Conservation (phyloP, 2,113 vertebrate species). For the Peromyscus maniculatus region DNA sequence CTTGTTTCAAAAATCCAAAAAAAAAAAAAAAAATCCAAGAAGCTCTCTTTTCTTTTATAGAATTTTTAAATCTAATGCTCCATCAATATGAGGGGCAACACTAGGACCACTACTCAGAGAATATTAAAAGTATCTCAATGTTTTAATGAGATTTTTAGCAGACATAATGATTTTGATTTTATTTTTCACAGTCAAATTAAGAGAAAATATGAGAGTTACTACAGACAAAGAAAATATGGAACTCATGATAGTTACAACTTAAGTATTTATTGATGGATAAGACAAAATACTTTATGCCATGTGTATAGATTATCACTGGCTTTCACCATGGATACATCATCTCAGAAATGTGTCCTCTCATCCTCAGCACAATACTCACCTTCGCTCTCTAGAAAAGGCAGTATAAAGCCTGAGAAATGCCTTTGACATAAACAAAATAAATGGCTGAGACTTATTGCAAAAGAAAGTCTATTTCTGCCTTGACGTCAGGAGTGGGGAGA, state of each 20-base stretch:
- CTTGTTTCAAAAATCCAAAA: no score
- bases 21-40: neutral
- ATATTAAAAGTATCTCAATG: slow-evolving; percentile 14
- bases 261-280: slow-evolving; percentile 56
- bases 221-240: neutral
- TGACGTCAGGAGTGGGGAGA: no score
- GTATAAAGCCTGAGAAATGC: neutral
- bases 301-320: neutral
- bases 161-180: slow-evolving; percentile 31
- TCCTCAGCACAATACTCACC: neutral
- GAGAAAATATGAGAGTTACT: slow-evolving; percentile 41
- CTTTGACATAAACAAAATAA: slow-evolving; percentile 34
- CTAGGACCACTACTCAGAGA: neutral
- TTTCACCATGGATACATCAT: slow-evolving; percentile 3
- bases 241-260: neutral
- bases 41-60: neutral
- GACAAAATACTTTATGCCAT: neutral
- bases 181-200: slow-evolving; percentile 34
- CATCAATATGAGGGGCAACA: neutral
- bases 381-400: neutral
- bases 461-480: neutral
- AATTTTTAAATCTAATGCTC: slow-evolving; percentile 36
- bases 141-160: slow-evolving; percentile 38
- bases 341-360: neutral
- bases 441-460: neutral